These are phyloP conservation scores for Thereva nobilitata DNA, from an alignment of 2,888 invertebrate species.

Conservation along the genomic window DNA sequence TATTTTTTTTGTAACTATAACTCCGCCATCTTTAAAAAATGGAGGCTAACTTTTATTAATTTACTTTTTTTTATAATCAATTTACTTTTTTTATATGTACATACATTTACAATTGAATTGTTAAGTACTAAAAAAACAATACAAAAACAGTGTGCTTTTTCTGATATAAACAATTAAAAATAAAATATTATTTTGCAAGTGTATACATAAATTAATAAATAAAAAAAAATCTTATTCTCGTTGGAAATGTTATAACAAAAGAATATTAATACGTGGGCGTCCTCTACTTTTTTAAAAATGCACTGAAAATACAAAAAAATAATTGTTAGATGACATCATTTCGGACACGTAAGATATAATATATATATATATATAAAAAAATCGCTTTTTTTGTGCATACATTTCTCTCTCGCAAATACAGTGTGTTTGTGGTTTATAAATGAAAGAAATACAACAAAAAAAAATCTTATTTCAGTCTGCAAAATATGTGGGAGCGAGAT, in stretches of 20 bases:
- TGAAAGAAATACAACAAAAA: slow-evolving; percentile 12
- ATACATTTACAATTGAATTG: no score
- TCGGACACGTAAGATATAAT: slow-evolving; percentile 32
- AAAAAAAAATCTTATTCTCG: not conserved
- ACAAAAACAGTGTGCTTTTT: slow-evolving; percentile 11
- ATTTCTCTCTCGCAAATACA: not conserved
- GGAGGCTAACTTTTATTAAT: no score
- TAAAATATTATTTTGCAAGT: not conserved
- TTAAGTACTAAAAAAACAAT: slow-evolving; percentile 6
- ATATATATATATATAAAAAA: slow-evolving; percentile 10
- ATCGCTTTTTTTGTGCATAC: slow-evolving; percentile 1
- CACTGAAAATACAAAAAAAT: slow-evolving; percentile 7
- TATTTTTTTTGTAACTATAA: no score
- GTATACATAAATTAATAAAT: not conserved
- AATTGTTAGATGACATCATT: slow-evolving; percentile 30
- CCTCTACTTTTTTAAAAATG: slow-evolving; percentile 18
- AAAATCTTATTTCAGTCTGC: slow-evolving; percentile 47
- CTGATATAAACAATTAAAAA: slow-evolving; percentile 5
- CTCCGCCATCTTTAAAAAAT: no score
- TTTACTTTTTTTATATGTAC: no score
- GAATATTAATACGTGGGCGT: slow-evolving; percentile 3
- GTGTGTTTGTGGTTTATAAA: not conserved
- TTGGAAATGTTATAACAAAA: not conserved
- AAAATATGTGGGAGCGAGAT: slow-evolving; percentile 60
- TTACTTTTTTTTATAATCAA: no score